phyloP scores from a whole-genome alignment of 2,888 invertebrate species.

The Ceramica pisi region DNA sequence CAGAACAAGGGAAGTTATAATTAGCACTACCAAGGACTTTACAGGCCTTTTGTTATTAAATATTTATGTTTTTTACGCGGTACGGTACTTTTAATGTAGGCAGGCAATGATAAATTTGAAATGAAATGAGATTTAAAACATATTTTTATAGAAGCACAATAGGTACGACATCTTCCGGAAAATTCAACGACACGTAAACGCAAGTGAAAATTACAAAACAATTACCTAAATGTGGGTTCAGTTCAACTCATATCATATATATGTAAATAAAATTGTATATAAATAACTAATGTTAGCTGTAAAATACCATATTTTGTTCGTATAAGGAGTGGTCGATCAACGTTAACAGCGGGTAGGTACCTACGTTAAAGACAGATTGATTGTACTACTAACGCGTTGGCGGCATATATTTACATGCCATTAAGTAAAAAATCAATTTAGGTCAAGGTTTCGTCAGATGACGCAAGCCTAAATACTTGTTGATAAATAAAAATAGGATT shows the following conservation, averaged over 20 bases:
- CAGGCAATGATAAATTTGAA: not conserved
- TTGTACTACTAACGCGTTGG: constrained; percentile 73
- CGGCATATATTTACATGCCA: constrained; percentile 80
- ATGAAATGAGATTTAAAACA: constrained; percentile 11
- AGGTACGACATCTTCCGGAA: not conserved
- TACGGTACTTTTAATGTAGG: not conserved
- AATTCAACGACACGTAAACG: not conserved
- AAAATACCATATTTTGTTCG: constrained; percentile 15
- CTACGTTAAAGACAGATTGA: constrained; percentile 59
- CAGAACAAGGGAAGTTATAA: constrained; percentile 42
- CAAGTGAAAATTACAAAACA: not conserved
- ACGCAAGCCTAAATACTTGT: constrained; percentile 57
- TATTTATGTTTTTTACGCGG: constrained; percentile 13
- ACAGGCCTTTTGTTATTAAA: constrained; percentile 14
- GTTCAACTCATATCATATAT: not conserved
- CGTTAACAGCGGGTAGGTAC: constrained; percentile 35
- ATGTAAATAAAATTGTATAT: constrained; percentile 18
- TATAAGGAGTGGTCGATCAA: constrained; percentile 44
- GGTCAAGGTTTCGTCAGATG: constrained; percentile 81
- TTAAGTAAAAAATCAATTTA: constrained; percentile 74
- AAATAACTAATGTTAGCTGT: constrained; percentile 8
- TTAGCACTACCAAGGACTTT: constrained; percentile 42
- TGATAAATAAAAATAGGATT: constrained; percentile 36
- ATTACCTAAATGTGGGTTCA: constrained; percentile 19
- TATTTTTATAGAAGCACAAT: not conserved